Evolutionary conservation across 2,888 invertebrate species (phyloP), one percentile per base, ranked within the genome.

Genomic region (Anthophora plumipes): DNA sequence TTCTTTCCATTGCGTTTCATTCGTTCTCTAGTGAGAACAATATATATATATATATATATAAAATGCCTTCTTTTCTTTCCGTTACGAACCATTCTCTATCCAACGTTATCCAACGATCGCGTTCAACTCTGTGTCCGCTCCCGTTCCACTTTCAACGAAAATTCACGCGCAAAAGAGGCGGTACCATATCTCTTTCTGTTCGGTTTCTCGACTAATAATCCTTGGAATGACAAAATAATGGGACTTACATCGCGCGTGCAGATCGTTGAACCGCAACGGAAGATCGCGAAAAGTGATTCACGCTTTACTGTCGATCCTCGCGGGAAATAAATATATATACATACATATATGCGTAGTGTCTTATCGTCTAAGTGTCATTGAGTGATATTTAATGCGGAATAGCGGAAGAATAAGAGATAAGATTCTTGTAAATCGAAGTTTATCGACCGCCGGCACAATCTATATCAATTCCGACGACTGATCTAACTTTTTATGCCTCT

Each of bases 361-460:
- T 82, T 82, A 82, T 60, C 67, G 25, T 69, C 25, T 68, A 22
- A 67, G 64, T 67, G 50, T 81, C 69, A 50, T 82, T 50, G 50
- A 64, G 31, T 68, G 66, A 72, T 66, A 82, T 60, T 81, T 63
- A 50, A 60, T 39, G 54, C 17, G 41, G 66, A 20, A n/a, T 52
- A 46, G 55, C 37, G 3, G 48, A 74, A 46, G 50, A 37, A 12
- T 64, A 48, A 50, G 12, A 46, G 52, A 41, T 14, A n/a, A 67
- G 54, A 14, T 54, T 54, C 67, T 70, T 59, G 31, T 14, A 41
- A 67, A 71, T 59, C 57, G 20, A 60, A 54, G 43, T 57, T 31
- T 50, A 64, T 68, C 41, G n/a, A 57, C 22, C 8, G 6, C 20
- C 50, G 4, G 57, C 25, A 22, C 41, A 48, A 69, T 46, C 22